These are phyloP conservation scores for Timema cristinae DNA, from an alignment of 2,888 invertebrate genomes.

Conservation along the genomic window DNA sequence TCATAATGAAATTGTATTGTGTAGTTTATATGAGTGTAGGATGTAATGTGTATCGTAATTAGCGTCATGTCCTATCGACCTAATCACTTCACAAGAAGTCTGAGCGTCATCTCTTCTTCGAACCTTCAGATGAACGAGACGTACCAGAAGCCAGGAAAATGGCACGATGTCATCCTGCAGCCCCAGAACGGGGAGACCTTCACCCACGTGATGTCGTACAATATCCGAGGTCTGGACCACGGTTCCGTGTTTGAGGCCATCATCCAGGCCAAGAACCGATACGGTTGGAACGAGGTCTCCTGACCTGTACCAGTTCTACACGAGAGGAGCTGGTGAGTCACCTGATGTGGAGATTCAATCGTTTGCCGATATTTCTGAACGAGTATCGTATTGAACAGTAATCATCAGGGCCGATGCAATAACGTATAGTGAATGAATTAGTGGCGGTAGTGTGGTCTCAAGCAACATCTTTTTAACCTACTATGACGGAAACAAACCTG, in stretches of 20 bases:
- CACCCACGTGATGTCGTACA: slow-evolving; percentile 58
- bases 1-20: slow-evolving; percentile 2
- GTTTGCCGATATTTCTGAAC: neutral
- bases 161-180: slow-evolving; percentile 61
- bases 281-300: slow-evolving; percentile 73
- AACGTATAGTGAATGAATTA: too few species aligned
- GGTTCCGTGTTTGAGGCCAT: slow-evolving; percentile 69
- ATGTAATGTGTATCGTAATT: too few species aligned
- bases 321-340: slow-evolving; percentile 41
- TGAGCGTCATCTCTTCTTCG: too few species aligned
- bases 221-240: slow-evolving; percentile 59
- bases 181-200: slow-evolving; percentile 47
- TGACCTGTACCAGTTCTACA: slow-evolving; percentile 70
- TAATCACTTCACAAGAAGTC: too few species aligned
- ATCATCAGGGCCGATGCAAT: too few species aligned
- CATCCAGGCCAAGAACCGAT: slow-evolving; percentile 69
- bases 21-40: neutral
- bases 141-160: slow-evolving; percentile 65
- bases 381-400: too few species aligned
- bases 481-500: too few species aligned
- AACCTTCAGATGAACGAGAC: slow-evolving; percentile 62
- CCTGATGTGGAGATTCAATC: neutral
- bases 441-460: too few species aligned
- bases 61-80: too few species aligned
- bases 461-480: too few species aligned